A percentile compares a stretch with the other conserved stretches of the same genome.
These are phyloP conservation scores for Gorsachius goisagi DNA, from an alignment of 2,113 vertebrate species.

Conservation along the genomic window DNA sequence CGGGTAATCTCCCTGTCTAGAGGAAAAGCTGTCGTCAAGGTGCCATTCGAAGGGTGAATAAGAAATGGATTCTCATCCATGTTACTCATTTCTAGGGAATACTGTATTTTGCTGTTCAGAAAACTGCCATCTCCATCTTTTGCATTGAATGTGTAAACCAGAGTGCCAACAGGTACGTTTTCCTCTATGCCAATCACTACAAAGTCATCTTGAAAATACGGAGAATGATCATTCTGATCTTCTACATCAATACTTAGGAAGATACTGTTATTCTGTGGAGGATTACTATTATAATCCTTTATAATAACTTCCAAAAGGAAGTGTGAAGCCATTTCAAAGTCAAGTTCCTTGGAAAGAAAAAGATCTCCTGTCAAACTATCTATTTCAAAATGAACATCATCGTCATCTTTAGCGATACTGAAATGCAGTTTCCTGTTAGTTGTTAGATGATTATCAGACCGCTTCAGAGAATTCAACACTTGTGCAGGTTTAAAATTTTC, in stretches of 20 bases:
- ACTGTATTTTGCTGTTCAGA: slow-evolving; percentile 83
- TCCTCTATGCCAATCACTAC: slow-evolving; percentile 82
- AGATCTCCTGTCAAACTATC: slow-evolving; percentile 81
- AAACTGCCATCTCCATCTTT: slow-evolving; percentile 86
- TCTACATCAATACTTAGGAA: slow-evolving; percentile 82
- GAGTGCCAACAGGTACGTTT: slow-evolving; percentile 78
- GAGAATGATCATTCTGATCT: slow-evolving; percentile 88
- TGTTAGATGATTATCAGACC: slow-evolving; percentile 18
- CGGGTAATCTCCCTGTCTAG: slow-evolving; percentile 81
- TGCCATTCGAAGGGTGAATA: slow-evolving; percentile 81
- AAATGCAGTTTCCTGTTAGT: slow-evolving; percentile 68
- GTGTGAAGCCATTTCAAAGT: slow-evolving; percentile 83
- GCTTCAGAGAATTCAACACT: slow-evolving; percentile 74
- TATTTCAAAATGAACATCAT: slow-evolving; percentile 82
- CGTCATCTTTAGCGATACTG: slow-evolving; percentile 77
- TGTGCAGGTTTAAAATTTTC: slow-evolving; percentile 82
- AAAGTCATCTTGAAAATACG: slow-evolving; percentile 82
- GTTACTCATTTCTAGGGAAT: slow-evolving; percentile 72
- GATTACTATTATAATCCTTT: slow-evolving; percentile 56
- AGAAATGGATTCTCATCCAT: slow-evolving; percentile 73
- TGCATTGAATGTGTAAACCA: slow-evolving; percentile 83
- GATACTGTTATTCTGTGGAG: slow-evolving; percentile 60
- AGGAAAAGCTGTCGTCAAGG: slow-evolving; percentile 73
- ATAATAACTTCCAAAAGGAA: slow-evolving; percentile 79
- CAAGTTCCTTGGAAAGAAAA: slow-evolving; percentile 83